These are phyloP conservation scores for Palythoa grandis DNA, from an alignment of 92 coral and sea anemone genomes.

Conservation along the genomic window DNA sequence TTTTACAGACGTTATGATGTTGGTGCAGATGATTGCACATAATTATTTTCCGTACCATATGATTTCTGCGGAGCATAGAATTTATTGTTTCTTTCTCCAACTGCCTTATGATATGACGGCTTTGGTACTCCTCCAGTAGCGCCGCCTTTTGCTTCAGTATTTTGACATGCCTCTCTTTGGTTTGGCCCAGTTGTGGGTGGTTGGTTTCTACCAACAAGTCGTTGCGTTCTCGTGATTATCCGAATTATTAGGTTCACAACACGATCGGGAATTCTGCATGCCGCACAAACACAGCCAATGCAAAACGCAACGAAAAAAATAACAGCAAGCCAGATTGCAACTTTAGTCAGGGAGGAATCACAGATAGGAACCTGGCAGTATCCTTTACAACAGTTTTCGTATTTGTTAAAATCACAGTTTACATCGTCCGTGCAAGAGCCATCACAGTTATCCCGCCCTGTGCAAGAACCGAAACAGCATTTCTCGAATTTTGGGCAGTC, in stretches of 20 bases:
- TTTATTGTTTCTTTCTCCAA: background rate
- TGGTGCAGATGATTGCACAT: constrained; percentile 16
- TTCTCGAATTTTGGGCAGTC: background rate
- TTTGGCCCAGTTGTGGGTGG: background rate
- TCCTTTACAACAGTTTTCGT: constrained; percentile 31
- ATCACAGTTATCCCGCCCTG: constrained; percentile 31
- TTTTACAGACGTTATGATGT: background rate
- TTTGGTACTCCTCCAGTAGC: constrained; percentile 21
- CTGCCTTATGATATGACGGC: constrained; percentile 22
- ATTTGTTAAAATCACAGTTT: constrained; percentile 9
- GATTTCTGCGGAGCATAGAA: constrained; percentile 23
- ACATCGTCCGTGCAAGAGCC: background rate
- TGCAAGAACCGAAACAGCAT: constrained; percentile 29
- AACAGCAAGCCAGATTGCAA: background rate
- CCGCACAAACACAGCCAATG: constrained; percentile 18
- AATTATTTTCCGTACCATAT: constrained; percentile 8
- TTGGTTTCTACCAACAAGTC: background rate
- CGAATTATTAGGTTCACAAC: constrained; percentile 16
- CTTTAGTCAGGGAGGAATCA: too few species aligned
- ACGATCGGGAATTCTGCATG: constrained; percentile 8
- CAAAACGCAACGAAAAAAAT: background rate
- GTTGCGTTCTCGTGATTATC: background rate
- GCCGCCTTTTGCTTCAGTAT: background rate
- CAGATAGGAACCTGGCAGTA: constrained; percentile 11
- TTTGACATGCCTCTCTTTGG: constrained; percentile 4